phyloP scores from a whole-genome alignment of 2,797 vertebrate species.

The Manis pentadactyla region DNA sequence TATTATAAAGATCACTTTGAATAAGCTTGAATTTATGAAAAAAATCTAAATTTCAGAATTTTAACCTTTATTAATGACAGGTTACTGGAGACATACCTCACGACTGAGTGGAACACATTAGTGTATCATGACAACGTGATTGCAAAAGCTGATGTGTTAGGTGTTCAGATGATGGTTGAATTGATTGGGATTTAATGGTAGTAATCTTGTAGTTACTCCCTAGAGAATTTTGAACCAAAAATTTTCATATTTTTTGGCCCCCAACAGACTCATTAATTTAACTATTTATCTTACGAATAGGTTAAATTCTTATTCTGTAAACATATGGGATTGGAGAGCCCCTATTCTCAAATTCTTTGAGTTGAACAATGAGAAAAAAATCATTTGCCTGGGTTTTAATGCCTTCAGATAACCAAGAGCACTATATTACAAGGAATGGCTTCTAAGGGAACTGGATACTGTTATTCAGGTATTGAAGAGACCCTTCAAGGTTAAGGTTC shows the following conservation, averaged over 20 bases:
- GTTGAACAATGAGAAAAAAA: constrained; percentile 31
- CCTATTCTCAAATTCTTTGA: constrained; percentile 32
- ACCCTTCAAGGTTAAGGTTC: neutral
- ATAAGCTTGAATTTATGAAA: neutral
- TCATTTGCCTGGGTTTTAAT: neutral
- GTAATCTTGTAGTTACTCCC: neutral
- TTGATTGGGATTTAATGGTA: constrained; percentile 24
- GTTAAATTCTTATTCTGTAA: constrained; percentile 1
- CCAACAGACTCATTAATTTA: neutral
- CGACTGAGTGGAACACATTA: neutral
- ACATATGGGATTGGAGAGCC: neutral
- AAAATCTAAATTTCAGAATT: neutral
- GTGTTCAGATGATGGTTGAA: neutral
- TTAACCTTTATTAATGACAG: neutral
- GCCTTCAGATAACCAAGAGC: neutral
- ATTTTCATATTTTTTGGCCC: neutral
- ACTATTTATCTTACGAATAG: neutral
- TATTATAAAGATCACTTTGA: neutral
- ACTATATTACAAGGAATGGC: neutral
- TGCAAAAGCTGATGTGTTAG: neutral
- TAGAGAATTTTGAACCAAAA: neutral
- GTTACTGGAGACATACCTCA: neutral
- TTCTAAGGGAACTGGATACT: neutral
- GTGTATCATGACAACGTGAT: neutral
- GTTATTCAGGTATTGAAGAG: neutral